Conservation (phyloP, 2,113 vertebrate genomes). For the Menura novaehollandiae region DNA sequence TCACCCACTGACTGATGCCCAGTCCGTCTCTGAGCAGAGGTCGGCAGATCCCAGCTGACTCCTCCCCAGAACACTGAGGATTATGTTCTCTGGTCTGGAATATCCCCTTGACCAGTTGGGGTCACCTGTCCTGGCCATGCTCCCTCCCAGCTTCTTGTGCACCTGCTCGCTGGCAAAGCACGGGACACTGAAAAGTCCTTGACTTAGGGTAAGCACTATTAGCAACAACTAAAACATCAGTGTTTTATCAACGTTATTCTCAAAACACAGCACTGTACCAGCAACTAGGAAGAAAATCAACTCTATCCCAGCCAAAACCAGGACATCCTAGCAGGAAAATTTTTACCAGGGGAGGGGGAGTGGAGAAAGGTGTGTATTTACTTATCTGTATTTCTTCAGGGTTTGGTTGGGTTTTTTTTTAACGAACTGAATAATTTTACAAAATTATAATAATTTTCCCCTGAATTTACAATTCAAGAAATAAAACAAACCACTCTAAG, state of each 20-base stretch:
- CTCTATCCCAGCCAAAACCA: neutral
- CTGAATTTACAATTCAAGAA: neutral
- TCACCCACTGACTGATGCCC: neutral
- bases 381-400: neutral
- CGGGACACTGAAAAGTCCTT: neutral
- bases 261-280: neutral
- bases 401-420: neutral
- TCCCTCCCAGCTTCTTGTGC: neutral
- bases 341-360: neutral
- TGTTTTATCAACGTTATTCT: neutral
- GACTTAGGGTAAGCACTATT: neutral
- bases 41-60: neutral
- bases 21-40: neutral
- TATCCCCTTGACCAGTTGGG: neutral
- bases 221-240: neutral
- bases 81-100: neutral
- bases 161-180: neutral
- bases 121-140: rapidly evolving
- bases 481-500: neutral
- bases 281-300: neutral
- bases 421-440: neutral
- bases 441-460: neutral
- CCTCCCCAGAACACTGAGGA: neutral
- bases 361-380: neutral
- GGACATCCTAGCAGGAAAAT: neutral